phyloP scores from a whole-genome alignment of 2,888 invertebrate genomes.

The Drosophila peninsularis region DNA sequence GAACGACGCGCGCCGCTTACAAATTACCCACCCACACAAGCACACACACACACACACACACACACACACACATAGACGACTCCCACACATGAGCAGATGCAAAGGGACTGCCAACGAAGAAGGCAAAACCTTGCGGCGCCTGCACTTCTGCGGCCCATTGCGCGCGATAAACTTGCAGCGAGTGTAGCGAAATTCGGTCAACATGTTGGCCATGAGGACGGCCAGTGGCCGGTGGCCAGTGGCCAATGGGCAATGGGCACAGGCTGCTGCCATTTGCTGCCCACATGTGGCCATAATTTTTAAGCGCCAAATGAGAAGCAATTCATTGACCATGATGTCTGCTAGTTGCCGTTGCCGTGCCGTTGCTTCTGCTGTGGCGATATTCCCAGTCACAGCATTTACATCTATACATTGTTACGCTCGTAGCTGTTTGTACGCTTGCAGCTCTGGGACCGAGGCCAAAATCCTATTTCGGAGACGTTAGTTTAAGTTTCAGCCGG shows the following conservation, averaged over 20 bases:
- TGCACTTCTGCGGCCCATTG: constrained; percentile 53
- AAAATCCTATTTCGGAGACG: constrained; percentile 59
- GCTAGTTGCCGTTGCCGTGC: constrained; percentile 56
- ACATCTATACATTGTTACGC: constrained; percentile 39
- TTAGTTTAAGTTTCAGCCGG: constrained; percentile 42
- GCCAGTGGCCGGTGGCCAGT: constrained; percentile 31
- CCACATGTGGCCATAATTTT: constrained; percentile 81
- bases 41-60: neutral
- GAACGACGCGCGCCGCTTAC: constrained; percentile 64
- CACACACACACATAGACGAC: constrained; percentile 9
- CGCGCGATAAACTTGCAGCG: constrained; percentile 75
- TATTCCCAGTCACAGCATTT: constrained; percentile 51
- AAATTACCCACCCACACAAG: constrained; percentile 58
- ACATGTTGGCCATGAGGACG: constrained; percentile 63
- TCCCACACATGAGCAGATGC: constrained; percentile 6
- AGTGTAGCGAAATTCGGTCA: constrained; percentile 74
- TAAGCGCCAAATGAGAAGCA: constrained; percentile 79
- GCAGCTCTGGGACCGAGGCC: constrained; percentile 55
- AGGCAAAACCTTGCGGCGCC: constrained; percentile 37
- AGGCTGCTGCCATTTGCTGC: constrained; percentile 54
- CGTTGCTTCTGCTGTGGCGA: constrained; percentile 42
- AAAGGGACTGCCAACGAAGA: constrained; percentile 22
- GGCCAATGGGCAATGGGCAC: constrained; percentile 31
- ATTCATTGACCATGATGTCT: constrained; percentile 80
- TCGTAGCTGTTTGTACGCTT: constrained; percentile 12